Percentiles rank a stretch among this genome's conserved stretches.
Conservation (phyloP, 2,888 invertebrate species). For the Agrotis clavis region DNA sequence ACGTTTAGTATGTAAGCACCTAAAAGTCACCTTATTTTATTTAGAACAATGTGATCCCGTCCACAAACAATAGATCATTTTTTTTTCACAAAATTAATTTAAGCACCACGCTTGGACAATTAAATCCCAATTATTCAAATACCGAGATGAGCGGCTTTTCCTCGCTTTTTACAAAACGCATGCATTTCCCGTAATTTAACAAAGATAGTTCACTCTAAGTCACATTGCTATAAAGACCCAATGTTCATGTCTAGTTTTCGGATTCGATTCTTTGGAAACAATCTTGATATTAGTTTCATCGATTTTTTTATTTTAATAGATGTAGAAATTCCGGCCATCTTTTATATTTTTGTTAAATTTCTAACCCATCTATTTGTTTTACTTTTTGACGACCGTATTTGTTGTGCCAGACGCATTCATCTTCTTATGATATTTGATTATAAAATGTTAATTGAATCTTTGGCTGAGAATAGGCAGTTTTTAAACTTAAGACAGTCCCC, state of each 20-base stretch:
- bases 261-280: background rate
- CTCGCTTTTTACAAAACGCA: conserved; percentile 84
- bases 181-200: conserved; percentile 38
- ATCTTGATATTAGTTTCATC: background rate
- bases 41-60: background rate
- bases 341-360: background rate
- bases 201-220: conserved; percentile 57
- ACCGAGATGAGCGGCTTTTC: conserved; percentile 84
- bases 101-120: conserved; percentile 14
- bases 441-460: background rate
- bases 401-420: too few species aligned
- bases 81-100: background rate
- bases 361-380: too few species aligned
- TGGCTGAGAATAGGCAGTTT: background rate
- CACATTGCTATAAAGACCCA: background rate
- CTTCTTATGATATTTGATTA: too few species aligned
- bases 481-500: background rate
- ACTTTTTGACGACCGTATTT: too few species aligned
- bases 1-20: background rate
- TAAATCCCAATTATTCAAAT: conserved; percentile 10
- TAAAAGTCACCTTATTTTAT: too few species aligned
- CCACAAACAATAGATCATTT: background rate
- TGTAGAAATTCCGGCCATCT: background rate
- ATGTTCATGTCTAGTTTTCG: background rate
- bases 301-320: conserved; percentile 1